Conservation (phyloP, 2,797 vertebrate species). For the Danio tinwini region DNA sequence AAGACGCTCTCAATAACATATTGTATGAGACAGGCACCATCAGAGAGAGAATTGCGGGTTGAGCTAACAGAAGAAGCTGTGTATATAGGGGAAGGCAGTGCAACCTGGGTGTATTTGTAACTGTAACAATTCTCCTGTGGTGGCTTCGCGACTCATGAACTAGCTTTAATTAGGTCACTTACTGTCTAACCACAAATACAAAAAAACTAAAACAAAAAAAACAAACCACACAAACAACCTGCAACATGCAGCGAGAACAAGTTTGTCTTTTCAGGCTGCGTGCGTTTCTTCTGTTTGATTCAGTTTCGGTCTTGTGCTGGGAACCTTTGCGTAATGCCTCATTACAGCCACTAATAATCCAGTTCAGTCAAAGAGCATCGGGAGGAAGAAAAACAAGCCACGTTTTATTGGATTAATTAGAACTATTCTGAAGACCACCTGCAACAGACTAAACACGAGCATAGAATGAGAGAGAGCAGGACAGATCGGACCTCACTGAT, state of each 20-base stretch:
- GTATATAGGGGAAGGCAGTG: constrained; percentile 59
- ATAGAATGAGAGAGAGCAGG: constrained; percentile 49
- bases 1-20: constrained; percentile 86
- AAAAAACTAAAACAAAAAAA: no score
- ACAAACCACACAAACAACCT: constrained; percentile 47
- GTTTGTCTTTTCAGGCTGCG: constrained; percentile 56
- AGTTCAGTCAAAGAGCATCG: constrained; percentile 77
- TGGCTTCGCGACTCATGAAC: constrained; percentile 42
- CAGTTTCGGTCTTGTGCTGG: constrained; percentile 71
- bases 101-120: constrained; percentile 67
- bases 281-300: constrained; percentile 58
- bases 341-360: constrained; percentile 84
- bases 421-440: constrained; percentile 77
- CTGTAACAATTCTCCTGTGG: constrained; percentile 64
- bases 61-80: constrained; percentile 31
- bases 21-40: constrained; percentile 75
- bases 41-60: constrained; percentile 40
- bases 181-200: constrained; percentile 60
- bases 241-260: constrained; percentile 53
- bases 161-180: constrained; percentile 62
- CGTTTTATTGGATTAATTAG: constrained; percentile 81
- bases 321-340: constrained; percentile 76
- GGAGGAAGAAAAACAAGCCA: constrained; percentile 70
- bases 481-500: constrained; percentile 60
- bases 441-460: constrained; percentile 72